These are phyloP conservation scores for Orchestia grillus DNA, from an alignment of 1,140 invertebrate genomes.

Conservation along the genomic window DNA sequence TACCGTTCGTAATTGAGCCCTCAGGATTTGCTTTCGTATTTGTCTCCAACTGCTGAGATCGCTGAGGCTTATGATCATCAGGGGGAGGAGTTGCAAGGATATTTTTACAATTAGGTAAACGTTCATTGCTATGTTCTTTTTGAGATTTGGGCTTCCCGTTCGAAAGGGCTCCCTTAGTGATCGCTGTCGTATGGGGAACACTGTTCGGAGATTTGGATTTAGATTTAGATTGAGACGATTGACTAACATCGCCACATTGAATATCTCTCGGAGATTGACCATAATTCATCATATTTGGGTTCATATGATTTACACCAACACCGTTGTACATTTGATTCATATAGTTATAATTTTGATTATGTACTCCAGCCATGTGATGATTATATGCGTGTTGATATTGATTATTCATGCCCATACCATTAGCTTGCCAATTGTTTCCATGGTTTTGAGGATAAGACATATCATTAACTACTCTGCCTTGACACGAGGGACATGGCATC, in stretches of 20 bases:
- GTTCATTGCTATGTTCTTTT: conserved; percentile 40
- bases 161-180: background rate
- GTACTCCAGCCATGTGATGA: conserved; percentile 25
- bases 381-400: conserved; percentile 39
- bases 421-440: conserved; percentile 16
- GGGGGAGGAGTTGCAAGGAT: background rate
- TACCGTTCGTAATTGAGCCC: background rate
- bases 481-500: conserved; percentile 65
- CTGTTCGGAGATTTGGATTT: conserved; percentile 36
- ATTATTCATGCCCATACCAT: conserved; percentile 12
- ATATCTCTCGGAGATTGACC: conserved; percentile 59
- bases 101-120: conserved; percentile 34
- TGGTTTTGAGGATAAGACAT: conserved; percentile 29
- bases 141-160: conserved; percentile 57
- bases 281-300: conserved; percentile 65
- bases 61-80: conserved; percentile 2
- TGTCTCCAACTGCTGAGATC: background rate
- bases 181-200: background rate
- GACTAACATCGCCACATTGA: conserved; percentile 67
- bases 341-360: conserved; percentile 13
- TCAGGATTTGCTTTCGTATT: background rate
- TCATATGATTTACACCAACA: conserved; percentile 64
- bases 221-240: conserved; percentile 65
- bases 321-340: conserved; percentile 49
- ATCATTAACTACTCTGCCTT: conserved; percentile 51